Evolutionary conservation across 2,113 vertebrate species (phyloP).

Genomic region (Apteryx owenii): DNA sequence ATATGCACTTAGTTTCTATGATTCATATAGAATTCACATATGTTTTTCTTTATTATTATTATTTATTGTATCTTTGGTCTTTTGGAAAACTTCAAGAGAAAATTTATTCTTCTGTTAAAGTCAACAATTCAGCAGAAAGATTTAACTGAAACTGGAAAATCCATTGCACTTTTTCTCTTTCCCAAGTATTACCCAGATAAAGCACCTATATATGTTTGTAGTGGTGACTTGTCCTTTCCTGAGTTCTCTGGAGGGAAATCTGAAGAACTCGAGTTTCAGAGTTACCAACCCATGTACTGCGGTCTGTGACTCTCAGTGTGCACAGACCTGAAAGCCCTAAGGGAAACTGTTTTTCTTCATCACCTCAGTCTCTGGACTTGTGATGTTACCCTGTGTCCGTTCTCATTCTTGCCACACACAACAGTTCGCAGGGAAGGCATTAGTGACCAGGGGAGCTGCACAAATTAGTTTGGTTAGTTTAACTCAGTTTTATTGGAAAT

Average conservation of each 20-base stretch:
- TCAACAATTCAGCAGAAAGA: not conserved
- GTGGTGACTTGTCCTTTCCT: not conserved
- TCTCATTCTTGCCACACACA: not conserved
- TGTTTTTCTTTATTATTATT: not conserved
- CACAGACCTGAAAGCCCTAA: fast-evolving
- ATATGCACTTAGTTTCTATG: not conserved
- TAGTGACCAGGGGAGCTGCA: not conserved
- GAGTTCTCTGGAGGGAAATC: not conserved
- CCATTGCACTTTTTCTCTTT: not conserved
- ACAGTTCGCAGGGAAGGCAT: not conserved
- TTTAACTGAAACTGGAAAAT: not conserved
- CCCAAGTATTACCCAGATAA: not conserved
- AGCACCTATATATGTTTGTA: not conserved
- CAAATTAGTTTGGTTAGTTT: not conserved
- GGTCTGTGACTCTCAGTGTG: not conserved
- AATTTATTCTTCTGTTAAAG: not conserved
- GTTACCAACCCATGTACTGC: fast-evolving
- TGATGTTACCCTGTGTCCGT: fast-evolving
- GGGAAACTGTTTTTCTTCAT: not conserved
- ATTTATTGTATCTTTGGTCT: not conserved
- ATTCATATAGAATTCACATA: not conserved
- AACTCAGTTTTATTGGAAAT: not conserved
- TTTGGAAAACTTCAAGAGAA: not conserved
- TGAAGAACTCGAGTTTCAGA: not conserved
- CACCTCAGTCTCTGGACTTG: fast-evolving